Percentiles rank a stretch among this genome's conserved stretches.
Evolutionary conservation across 2,797 vertebrate species (phyloP).

Genomic region (Ambastaia sidthimunki): DNA sequence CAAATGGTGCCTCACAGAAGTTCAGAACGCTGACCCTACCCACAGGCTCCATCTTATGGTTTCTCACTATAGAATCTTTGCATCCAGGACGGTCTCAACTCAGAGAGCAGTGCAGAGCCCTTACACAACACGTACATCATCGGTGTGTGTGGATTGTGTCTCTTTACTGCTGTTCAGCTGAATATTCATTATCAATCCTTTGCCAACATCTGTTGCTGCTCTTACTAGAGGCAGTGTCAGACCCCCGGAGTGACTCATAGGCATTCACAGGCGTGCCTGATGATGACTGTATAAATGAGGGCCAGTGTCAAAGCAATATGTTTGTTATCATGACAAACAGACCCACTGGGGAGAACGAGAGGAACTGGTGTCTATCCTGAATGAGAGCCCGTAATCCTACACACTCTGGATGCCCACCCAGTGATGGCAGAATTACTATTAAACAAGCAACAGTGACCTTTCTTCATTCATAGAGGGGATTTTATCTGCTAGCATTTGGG

Average conservation of each 20-base stretch:
- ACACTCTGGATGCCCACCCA: constrained; percentile 72
- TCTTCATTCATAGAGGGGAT: constrained; percentile 63
- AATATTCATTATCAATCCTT: constrained; percentile 76
- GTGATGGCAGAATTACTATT: constrained; percentile 71
- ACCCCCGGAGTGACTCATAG: constrained; percentile 67
- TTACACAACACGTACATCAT: constrained; percentile 64
- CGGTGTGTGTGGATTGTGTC: constrained; percentile 63
- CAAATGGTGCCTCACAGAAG: constrained; percentile 38
- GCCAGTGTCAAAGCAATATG: constrained; percentile 72
- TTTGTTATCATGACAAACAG: constrained; percentile 74
- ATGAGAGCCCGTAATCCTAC: constrained; percentile 70
- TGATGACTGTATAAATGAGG: constrained; percentile 68
- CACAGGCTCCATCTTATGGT: constrained; percentile 15
- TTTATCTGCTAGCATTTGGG: neutral
- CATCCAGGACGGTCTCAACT: neutral
- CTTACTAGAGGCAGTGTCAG: constrained; percentile 41
- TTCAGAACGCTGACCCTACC: constrained; percentile 12
- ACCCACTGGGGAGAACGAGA: constrained; percentile 74
- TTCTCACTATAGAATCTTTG: constrained; percentile 38
- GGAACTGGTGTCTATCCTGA: constrained; percentile 68
- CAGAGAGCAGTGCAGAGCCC: constrained; percentile 23
- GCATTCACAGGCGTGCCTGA: constrained; percentile 63
- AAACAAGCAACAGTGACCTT: constrained; percentile 64
- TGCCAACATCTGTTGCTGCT: constrained; percentile 41
- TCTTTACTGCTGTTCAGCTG: constrained; percentile 64